Evolutionary conservation across 2,797 vertebrate species (phyloP).

Genomic region (Dryobates pubescens): DNA sequence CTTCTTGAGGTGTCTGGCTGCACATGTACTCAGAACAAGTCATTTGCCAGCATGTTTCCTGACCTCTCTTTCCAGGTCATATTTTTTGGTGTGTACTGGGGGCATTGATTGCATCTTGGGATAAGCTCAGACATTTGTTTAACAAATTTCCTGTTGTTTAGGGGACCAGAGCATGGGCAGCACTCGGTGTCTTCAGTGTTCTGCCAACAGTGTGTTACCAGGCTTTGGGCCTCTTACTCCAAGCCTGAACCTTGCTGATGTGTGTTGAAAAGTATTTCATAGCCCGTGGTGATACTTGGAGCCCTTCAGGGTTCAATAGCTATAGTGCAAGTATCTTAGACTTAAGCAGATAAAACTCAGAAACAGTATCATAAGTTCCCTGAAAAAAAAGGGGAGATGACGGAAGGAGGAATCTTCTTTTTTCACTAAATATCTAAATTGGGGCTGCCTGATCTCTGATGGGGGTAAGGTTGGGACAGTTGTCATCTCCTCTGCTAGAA

Average conservation of each 20-base stretch:
- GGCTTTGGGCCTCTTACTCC: background rate
- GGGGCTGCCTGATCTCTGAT: background rate
- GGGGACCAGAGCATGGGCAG: background rate
- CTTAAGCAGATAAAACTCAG: background rate
- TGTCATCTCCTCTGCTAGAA: background rate
- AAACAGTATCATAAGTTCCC: background rate
- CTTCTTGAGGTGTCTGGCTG: background rate
- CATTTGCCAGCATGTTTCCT: background rate
- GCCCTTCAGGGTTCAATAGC: background rate
- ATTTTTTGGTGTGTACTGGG: background rate
- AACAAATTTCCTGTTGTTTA: background rate
- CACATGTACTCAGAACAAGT: rapidly evolving
- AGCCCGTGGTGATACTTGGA: background rate
- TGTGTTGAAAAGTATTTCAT: background rate
- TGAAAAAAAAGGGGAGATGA: background rate
- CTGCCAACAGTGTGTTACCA: background rate
- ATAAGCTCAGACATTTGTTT: constrained; percentile 18
- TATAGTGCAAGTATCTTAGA: background rate
- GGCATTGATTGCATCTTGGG: background rate
- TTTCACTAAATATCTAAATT: background rate
- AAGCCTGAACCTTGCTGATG: background rate
- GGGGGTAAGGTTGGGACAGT: background rate
- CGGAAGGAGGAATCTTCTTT: background rate
- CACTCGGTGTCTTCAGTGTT: background rate
- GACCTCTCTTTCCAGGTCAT: background rate